Evolutionary conservation across 2,888 invertebrate species (phyloP), one percentile per base, ranked within the genome.

Genomic region (Agrotis exclamationis): DNA sequence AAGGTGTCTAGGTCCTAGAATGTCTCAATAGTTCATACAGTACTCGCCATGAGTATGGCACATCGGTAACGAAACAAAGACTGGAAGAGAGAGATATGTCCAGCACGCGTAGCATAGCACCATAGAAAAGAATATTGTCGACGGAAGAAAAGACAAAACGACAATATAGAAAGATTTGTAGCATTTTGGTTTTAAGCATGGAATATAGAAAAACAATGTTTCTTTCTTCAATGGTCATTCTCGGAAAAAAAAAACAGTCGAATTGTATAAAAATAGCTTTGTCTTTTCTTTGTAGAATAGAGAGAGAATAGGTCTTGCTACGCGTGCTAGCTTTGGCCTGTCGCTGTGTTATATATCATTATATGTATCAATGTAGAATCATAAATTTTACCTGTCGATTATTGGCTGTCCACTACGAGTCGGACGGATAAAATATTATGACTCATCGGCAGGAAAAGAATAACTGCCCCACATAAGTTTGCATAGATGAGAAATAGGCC

Each of bases 31-130:
- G 28, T 75, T 71, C 75, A 76, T 60, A 65, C 56, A 74, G 76
- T 80, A 74, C 76, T 78, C 44, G 77, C 70, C 76, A 70, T 66
- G 51, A 70, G 57, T 83, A 84, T 74, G 69, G 64, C 60, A 71
- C 82, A 76, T 69, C 63, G 62, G 64, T 33, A 80, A 75, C 67
- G 50, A 33, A 20, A 39, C 33, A 45, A 54, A 60, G 53, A 64
- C 20, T 53, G 18, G 51, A 51, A 44, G 24, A 39, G 39, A 39
- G 1, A 2, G 56, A 22, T 57, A 60, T 22, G 60, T 73, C 39
- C 39, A 39, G 39, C 39, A 39, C 39, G 39, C 39, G 39, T 39
- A 39, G 39, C 39, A 39, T 39, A 11, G 39, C 39, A 39, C 39
- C 39, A 5, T 39, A 39, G 39, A 39, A 33, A 39, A 39, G 39